Evolutionary conservation across 2,113 vertebrate genomes (phyloP).

Genomic region (Catharus fuscescens): DNA sequence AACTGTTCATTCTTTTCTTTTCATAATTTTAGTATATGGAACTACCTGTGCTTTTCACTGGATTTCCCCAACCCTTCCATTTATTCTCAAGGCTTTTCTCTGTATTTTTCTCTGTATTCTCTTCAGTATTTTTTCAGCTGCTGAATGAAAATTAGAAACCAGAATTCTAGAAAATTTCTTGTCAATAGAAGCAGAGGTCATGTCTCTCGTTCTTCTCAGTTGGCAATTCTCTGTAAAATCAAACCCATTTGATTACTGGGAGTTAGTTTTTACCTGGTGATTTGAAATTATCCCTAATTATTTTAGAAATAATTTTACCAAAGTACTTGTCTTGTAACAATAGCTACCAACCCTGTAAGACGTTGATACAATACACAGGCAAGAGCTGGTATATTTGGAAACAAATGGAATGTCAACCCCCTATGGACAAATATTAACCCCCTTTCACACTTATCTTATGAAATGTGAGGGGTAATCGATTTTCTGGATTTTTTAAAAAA

Average conservation of each 20-base stretch:
- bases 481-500: not conserved
- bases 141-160: not conserved
- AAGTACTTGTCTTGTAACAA: not conserved
- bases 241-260: not conserved
- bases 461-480: not conserved
- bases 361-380: accelerated
- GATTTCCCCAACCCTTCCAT: not conserved
- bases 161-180: not conserved
- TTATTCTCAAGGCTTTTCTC: not conserved
- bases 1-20: not conserved
- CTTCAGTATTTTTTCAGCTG: not conserved
- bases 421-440: not conserved
- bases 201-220: not conserved
- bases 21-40: not conserved
- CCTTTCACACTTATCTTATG: not conserved
- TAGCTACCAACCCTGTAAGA: accelerated
- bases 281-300: not conserved
- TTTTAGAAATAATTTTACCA: not conserved
- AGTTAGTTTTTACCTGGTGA: not conserved
- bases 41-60: not conserved
- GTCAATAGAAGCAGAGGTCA: not conserved
- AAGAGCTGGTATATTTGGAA: not conserved
- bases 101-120: not conserved
- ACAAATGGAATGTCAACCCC: not conserved
- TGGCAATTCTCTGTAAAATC: not conserved